phyloP scores from a whole-genome alignment of 2,113 vertebrate genomes.

The Zonotrichia leucophrys region DNA sequence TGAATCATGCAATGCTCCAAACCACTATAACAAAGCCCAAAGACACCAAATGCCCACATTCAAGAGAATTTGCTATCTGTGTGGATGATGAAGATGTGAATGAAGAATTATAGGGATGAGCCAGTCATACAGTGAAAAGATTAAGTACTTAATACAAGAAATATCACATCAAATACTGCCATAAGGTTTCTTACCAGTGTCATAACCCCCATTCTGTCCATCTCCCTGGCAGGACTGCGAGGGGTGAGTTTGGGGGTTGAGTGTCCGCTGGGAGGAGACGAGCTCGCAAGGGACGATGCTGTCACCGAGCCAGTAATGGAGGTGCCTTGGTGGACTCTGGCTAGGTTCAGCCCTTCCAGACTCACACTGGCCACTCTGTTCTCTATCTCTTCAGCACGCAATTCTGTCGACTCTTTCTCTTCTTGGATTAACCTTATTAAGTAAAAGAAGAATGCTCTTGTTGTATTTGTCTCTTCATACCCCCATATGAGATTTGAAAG shows the following conservation, averaged over 20 bases:
- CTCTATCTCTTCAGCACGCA: constrained; percentile 97
- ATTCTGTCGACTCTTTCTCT: constrained; percentile 97
- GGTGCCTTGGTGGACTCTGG: constrained; percentile 88
- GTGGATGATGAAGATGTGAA: background rate
- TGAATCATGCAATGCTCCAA: background rate
- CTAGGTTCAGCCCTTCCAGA: constrained; percentile 94
- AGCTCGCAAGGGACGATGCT: constrained; percentile 93
- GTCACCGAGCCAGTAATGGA: constrained; percentile 96
- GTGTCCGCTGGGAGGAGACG: constrained; percentile 96
- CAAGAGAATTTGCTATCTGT: background rate
- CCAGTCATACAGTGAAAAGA: background rate
- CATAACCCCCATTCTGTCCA: constrained; percentile 98
- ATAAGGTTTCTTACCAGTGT: constrained; percentile 82
- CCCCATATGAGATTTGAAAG: background rate
- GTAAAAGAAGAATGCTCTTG: background rate
- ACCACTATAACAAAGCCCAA: background rate
- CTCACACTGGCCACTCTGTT: constrained; percentile 96
- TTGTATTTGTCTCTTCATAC: background rate
- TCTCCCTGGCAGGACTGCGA: constrained; percentile 91
- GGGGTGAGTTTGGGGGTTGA: constrained; percentile 95
- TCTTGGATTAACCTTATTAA: constrained; percentile 91
- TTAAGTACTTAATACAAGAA: background rate
- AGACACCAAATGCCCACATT: background rate
- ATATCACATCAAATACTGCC: background rate
- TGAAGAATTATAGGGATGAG: background rate